These are phyloP conservation scores for Mycalesis mineus DNA, from an alignment of 2,888 invertebrate genomes.

Conservation along the genomic window DNA sequence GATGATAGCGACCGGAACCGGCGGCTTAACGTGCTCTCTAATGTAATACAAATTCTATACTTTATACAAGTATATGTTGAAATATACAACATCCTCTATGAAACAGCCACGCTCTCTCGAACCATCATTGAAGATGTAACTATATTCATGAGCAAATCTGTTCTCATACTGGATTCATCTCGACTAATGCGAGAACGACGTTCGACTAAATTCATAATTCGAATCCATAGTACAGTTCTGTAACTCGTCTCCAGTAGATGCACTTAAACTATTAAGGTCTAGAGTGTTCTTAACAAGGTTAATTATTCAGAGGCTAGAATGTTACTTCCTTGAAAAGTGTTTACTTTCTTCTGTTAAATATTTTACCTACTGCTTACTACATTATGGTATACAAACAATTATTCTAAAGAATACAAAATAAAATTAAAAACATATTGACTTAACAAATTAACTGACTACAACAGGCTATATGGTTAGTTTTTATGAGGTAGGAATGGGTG, in stretches of 20 bases:
- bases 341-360: no score
- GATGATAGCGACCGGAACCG: no score
- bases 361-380: no score
- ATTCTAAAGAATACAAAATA: no score
- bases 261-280: conserved; percentile 10
- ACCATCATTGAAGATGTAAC: not conserved
- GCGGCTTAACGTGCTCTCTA: no score
- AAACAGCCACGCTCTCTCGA: not conserved
- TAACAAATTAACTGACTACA: no score
- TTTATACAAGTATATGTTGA: no score
- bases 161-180: not conserved
- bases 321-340: not conserved
- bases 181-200: conserved; percentile 8
- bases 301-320: conserved; percentile 1
- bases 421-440: no score
- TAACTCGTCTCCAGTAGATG: conserved; percentile 6
- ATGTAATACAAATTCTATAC: no score
- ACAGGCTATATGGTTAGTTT: no score
- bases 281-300: conserved; percentile 10
- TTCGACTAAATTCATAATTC: conserved; percentile 10
- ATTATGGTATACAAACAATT: no score
- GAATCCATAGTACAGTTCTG: conserved; percentile 9
- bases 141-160: not conserved
- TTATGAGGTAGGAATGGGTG: no score
- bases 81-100: not conserved